Conservation (phyloP, 2,888 invertebrate genomes). For the Gerris lacustris region DNA sequence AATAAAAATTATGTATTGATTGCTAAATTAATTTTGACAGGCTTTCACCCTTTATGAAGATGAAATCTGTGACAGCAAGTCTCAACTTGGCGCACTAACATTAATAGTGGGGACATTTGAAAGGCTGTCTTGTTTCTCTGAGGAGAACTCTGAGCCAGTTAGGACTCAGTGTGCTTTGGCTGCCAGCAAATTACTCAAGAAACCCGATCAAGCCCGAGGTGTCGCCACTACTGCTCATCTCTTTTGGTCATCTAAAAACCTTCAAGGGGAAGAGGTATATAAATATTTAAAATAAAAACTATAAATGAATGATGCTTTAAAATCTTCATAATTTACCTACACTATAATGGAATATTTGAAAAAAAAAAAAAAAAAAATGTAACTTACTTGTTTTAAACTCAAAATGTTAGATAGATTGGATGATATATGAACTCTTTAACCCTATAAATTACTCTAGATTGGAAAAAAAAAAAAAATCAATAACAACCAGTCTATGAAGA, state of each 20-base stretch:
- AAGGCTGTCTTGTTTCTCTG: conserved; percentile 84
- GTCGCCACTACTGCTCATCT: conserved; percentile 81
- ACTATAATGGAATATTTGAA: not conserved
- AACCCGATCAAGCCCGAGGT: conserved; percentile 94
- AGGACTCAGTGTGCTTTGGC: conserved; percentile 91
- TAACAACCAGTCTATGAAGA: no score
- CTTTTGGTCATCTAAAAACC: conserved; percentile 79
- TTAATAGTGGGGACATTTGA: conserved; percentile 91
- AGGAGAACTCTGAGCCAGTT: conserved; percentile 93
- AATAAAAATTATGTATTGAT: no score
- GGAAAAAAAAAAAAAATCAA: no score
- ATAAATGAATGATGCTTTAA: conserved; percentile 27
- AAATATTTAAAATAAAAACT: conserved; percentile 11
- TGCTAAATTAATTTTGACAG: conserved; percentile 36
- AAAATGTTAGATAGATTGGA: no score
- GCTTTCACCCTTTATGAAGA: conserved; percentile 97
- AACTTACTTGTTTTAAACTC: no score
- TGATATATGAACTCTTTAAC: no score
- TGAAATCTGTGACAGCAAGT: conserved; percentile 93
- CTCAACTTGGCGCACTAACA: conserved; percentile 90
- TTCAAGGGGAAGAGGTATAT: conserved; percentile 40
- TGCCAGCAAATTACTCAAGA: conserved; percentile 89
- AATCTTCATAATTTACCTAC: conserved; percentile 24
- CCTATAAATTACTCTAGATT: no score
- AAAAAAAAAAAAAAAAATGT: no score